Conservation (phyloP, 37 sponge, comb jelly and placozoan species). For the Corticium candelabrum region DNA sequence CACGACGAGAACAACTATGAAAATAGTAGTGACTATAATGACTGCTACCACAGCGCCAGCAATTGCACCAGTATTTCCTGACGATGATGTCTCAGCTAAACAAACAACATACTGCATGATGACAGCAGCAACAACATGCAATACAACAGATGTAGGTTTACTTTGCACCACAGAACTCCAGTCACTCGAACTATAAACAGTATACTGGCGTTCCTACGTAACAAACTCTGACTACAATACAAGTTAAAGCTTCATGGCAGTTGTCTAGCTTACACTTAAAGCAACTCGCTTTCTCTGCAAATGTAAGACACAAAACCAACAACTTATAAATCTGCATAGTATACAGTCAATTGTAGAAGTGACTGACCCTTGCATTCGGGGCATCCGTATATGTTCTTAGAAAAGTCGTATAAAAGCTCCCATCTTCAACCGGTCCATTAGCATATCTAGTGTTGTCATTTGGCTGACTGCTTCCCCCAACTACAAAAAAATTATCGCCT, state of each 20-base stretch:
- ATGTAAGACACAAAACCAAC: too few relatives aligned
- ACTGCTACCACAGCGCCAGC: slow-evolving; percentile 24
- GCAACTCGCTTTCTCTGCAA: background rate
- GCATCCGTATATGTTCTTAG: slow-evolving; percentile 26
- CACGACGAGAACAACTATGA: slow-evolving; percentile 22
- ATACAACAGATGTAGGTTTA: background rate
- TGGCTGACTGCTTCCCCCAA: slow-evolving; percentile 15
- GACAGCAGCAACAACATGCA: too few relatives aligned
- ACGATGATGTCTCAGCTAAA: slow-evolving; percentile 5
- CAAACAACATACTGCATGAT: background rate
- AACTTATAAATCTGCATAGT: background rate
- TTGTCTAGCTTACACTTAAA: background rate
- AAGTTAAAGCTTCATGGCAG: background rate
- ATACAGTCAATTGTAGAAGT: background rate
- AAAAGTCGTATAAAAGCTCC: slow-evolving; percentile 39
- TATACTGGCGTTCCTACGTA: slow-evolving; percentile 10
- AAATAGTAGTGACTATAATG: background rate
- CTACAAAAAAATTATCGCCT: background rate
- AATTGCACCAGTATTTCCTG: slow-evolving; percentile 16
- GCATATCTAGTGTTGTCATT: slow-evolving; percentile 25
- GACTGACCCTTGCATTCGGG: background rate
- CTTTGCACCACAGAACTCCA: background rate
- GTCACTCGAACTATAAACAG: background rate
- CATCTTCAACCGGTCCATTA: slow-evolving; percentile 27
- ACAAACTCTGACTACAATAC: slow-evolving; percentile 16